Evolutionary conservation across 2,113 vertebrate species (phyloP), one percentile per base, ranked within the genome.

Genomic region (Enhydra lutris): DNA sequence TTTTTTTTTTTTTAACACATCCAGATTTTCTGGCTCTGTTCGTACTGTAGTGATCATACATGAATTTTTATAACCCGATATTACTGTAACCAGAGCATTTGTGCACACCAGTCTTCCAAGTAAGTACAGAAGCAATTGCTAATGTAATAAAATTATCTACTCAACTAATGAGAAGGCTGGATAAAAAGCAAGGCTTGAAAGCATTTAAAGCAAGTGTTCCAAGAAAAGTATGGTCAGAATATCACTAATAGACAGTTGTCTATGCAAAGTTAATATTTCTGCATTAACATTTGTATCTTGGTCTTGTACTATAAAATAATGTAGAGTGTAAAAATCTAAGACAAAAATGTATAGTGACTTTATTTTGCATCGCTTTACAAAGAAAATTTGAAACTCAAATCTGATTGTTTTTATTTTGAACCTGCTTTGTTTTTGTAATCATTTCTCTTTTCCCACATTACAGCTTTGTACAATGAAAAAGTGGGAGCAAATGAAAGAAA

Each of bases 401-500:
- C 11, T 65, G 15, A 82, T 31, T 24, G 12, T 18, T 67, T 93
- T 20, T 18, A 45, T 93, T 82, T 69, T n/a, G n/a, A 45, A 45
- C 47, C 24, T 42, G 50, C 8, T 74, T 52, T 31, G 47, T 50
- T 20, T 79, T 69, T 84, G 7, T 65, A 42, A 92, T 95, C 59
- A 73, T 95, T 18, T 6, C 31, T 90, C 74, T 94, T 89, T 93
- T 73, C 74, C 42, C 63, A 80, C 63, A 80, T 97, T 97, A 61
- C 98, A 99, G 99, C 99, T 95, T 98, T 99, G 96, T 99, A 99
- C 98, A 99, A 98, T 96, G 99, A 99, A 98, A 99, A 99, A 97
- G 99, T 99, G 83, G 99, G 99, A 85, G 99, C 99, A 91, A 99
- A 99, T 83, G 99, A 99, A 96, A 98, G 99, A 78, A 99, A 99